Percentiles rank a stretch among this genome's conserved stretches.
Conservation (phyloP, 2,888 invertebrate genomes). For the Onthophagus sagittarius region DNA sequence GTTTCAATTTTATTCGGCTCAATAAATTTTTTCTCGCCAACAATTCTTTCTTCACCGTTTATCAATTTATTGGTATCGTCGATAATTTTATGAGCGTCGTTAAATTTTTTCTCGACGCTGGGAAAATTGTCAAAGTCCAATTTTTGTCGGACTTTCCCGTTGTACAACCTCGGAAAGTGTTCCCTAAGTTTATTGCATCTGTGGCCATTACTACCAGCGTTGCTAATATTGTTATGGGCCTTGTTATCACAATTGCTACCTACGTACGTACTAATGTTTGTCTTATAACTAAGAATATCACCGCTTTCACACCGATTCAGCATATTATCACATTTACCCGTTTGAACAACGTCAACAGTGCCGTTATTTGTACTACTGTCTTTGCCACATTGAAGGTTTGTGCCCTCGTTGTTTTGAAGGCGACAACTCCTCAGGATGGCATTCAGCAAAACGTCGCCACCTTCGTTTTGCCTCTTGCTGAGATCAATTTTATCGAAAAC, state of each 20-base stretch:
- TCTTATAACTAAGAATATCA: conserved; percentile 48
- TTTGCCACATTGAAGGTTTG: conserved; percentile 19
- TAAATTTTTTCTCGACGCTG: conserved; percentile 15
- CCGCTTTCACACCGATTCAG: conserved; percentile 39
- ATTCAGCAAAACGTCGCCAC: conserved; percentile 38
- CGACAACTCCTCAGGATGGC: conserved; percentile 45
- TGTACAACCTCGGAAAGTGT: conserved; percentile 21
- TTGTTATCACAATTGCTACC: conserved; percentile 46
- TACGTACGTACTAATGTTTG: conserved; percentile 42
- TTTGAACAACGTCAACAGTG: conserved; percentile 27
- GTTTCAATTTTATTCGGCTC: conserved; percentile 1
- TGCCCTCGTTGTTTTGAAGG: conserved; percentile 21
- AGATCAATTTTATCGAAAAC: conserved; percentile 46
- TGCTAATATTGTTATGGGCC: neutral
- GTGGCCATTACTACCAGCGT: conserved; percentile 17
- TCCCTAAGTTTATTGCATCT: conserved; percentile 16
- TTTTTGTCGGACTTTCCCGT: conserved; percentile 38
- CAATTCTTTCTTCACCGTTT: neutral
- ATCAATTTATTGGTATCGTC: conserved; percentile 5
- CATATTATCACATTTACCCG: conserved; percentile 38
- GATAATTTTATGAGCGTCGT: neutral
- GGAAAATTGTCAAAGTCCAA: conserved; percentile 39
- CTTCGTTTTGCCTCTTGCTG: conserved; percentile 32
- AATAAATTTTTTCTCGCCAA: conserved; percentile 1
- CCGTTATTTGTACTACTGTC: conserved; percentile 25